Percentiles rank a stretch among this genome's conserved stretches.
Evolutionary conservation across 23 tunicate species (phyloP).

Genomic region (Styela plicata): DNA sequence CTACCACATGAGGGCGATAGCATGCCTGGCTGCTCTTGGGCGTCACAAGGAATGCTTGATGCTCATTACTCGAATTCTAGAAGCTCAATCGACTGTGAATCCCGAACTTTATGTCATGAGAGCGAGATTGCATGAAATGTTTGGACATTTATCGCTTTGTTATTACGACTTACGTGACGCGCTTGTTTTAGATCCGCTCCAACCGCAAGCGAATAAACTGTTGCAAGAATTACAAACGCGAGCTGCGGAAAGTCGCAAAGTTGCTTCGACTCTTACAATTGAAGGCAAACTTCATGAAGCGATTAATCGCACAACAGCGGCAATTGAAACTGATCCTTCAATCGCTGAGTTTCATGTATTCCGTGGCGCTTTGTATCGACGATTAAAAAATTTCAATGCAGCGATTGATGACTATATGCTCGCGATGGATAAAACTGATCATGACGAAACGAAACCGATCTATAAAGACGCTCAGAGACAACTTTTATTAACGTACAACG

Average conservation of each 20-base stretch:
- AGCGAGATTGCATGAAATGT: slow-evolving; percentile 67
- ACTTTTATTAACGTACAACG: slow-evolving; percentile 89
- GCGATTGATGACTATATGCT: slow-evolving; percentile 89
- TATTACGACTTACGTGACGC: slow-evolving; percentile 85
- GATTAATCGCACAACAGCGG: slow-evolving; percentile 48
- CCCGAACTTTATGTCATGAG: slow-evolving; percentile 78
- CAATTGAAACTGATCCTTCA: slow-evolving; percentile 71
- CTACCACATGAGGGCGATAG: slow-evolving; percentile 84
- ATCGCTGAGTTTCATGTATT: slow-evolving; percentile 72
- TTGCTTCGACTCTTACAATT: slow-evolving; percentile 54
- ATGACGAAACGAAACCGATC: slow-evolving; percentile 48
- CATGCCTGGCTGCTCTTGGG: slow-evolving; percentile 71
- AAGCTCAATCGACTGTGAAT: slow-evolving; percentile 62
- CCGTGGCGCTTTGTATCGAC: slow-evolving; percentile 80
- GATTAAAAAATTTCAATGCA: slow-evolving; percentile 73
- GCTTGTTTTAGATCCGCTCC: slow-evolving; percentile 61
- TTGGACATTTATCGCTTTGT: slow-evolving; percentile 50
- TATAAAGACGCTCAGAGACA: slow-evolving; percentile 71
- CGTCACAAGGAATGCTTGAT: slow-evolving; percentile 81
- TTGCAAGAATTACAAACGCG: slow-evolving; percentile 44
- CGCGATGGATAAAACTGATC: slow-evolving; percentile 86
- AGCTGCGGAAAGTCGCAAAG: slow-evolving; percentile 44
- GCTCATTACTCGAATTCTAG: slow-evolving; percentile 58
- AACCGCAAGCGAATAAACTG: slow-evolving; percentile 53
- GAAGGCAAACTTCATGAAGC: slow-evolving; percentile 77